A percentile compares a stretch with the other conserved stretches of the same genome.
These are phyloP conservation scores for Macaria liturata DNA, from an alignment of 2,888 invertebrate species.

Conservation along the genomic window DNA sequence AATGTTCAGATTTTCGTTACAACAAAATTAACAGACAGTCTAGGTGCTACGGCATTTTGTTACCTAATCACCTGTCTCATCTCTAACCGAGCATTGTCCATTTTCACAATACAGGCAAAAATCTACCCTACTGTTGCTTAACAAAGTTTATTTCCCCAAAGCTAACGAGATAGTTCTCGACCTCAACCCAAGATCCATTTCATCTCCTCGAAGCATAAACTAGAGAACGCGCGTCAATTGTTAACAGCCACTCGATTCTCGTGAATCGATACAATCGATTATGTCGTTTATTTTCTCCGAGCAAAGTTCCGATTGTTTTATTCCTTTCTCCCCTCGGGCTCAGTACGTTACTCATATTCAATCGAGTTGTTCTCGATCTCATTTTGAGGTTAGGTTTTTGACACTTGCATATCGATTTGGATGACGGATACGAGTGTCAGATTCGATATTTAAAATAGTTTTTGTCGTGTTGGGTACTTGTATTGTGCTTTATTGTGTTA, in stretches of 20 bases:
- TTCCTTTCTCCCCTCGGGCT: slow-evolving; percentile 57
- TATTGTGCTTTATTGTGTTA: slow-evolving; percentile 37
- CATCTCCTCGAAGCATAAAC: slow-evolving; percentile 75
- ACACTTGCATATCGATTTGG: slow-evolving; percentile 62
- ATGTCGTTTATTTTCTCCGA: slow-evolving; percentile 73
- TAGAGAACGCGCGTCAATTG: slow-evolving; percentile 79
- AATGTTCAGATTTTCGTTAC: slow-evolving; percentile 34
- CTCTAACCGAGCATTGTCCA: slow-evolving; percentile 66
- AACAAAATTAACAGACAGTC: slow-evolving; percentile 38
- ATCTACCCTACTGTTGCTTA: slow-evolving; percentile 38
- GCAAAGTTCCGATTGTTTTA: slow-evolving; percentile 72
- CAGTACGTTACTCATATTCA: slow-evolving; percentile 56
- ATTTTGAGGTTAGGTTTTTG: slow-evolving; percentile 62
- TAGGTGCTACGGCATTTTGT: slow-evolving; percentile 51
- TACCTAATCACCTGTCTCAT: slow-evolving; percentile 70
- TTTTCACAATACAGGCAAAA: slow-evolving; percentile 40
- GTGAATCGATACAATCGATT: slow-evolving; percentile 77
- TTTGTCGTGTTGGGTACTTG: slow-evolving; percentile 24
- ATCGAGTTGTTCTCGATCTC: slow-evolving; percentile 49
- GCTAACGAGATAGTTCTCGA: slow-evolving; percentile 45
- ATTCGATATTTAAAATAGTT: slow-evolving; percentile 34
- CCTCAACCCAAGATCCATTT: slow-evolving; percentile 79
- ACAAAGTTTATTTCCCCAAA: slow-evolving; percentile 38
- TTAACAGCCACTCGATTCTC: slow-evolving; percentile 80
- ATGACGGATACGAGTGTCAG: slow-evolving; percentile 50